Evolutionary conservation across 2,888 invertebrate genomes (phyloP).

Genomic region (Euplagia quadripunctaria): DNA sequence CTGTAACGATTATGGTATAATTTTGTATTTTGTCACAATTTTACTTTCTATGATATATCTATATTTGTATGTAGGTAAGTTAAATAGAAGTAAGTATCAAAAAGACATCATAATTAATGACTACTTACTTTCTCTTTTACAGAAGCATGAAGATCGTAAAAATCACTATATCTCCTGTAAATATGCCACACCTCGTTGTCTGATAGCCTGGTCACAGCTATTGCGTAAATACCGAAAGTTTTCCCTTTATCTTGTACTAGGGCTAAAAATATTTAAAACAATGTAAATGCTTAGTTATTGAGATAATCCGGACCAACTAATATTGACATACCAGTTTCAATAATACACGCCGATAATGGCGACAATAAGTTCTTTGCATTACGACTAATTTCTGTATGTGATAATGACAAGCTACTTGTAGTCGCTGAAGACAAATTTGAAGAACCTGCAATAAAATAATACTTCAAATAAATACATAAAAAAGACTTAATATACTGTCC

Average conservation of each 20-base stretch:
- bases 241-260: slow-evolving; percentile 94
- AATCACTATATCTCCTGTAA: slow-evolving; percentile 97
- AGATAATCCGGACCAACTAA: neutral
- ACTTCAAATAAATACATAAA: neutral
- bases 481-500: neutral
- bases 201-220: slow-evolving; percentile 91
- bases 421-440: slow-evolving; percentile 74
- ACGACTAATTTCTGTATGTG: slow-evolving; percentile 79
- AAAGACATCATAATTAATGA: neutral
- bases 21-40: no score
- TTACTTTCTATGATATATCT: no score
- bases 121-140: slow-evolving; percentile 90
- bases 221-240: slow-evolving; percentile 95
- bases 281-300: neutral
- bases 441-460: slow-evolving; percentile 62
- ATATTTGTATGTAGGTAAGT: no score
- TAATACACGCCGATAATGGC: slow-evolving; percentile 87
- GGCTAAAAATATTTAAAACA: slow-evolving; percentile 76
- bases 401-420: slow-evolving; percentile 72
- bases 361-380: slow-evolving; percentile 77
- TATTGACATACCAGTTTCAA: slow-evolving; percentile 87
- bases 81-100: neutral
- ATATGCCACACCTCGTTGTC: slow-evolving; percentile 96
- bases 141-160: slow-evolving; percentile 94
- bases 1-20: no score